These are phyloP conservation scores for Pycnomerus fuliginosus DNA, from an alignment of 2,888 invertebrate species.

Conservation along the genomic window DNA sequence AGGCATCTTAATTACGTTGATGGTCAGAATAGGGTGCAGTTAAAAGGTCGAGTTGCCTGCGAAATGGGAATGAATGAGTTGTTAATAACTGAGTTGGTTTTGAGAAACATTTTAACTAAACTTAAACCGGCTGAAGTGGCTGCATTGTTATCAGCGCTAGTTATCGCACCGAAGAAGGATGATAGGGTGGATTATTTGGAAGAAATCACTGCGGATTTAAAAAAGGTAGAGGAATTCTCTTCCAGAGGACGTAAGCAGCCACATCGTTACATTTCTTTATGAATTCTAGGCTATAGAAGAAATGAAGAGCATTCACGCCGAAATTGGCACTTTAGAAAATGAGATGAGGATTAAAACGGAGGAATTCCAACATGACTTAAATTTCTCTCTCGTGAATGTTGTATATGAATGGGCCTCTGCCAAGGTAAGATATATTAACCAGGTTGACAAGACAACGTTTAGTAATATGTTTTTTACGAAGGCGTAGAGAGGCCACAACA, in stretches of 20 bases:
- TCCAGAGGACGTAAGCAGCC: background rate
- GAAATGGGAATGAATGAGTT: constrained; percentile 87
- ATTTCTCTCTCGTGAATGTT: constrained; percentile 90
- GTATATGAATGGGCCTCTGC: constrained; percentile 96
- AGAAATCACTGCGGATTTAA: constrained; percentile 58
- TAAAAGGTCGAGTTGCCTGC: constrained; percentile 85
- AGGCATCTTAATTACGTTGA: constrained; percentile 73
- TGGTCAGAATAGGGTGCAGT: constrained; percentile 67
- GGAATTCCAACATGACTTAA: constrained; percentile 63
- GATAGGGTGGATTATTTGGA: constrained; percentile 23
- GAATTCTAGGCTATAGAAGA: constrained; percentile 65
- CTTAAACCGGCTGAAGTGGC: constrained; percentile 90
- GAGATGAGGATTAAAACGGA: constrained; percentile 59
- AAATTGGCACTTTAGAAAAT: constrained; percentile 67
- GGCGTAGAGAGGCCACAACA: no score
- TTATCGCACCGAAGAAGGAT: constrained; percentile 69
- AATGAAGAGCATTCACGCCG: constrained; percentile 68
- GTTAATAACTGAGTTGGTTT: constrained; percentile 90
- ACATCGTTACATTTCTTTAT: constrained; percentile 2
- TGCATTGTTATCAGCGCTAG: constrained; percentile 87
- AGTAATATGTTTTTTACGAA: no score
- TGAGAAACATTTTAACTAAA: constrained; percentile 84
- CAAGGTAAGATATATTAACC: constrained; percentile 57
- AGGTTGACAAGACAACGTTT: no score
- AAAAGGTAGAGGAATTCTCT: constrained; percentile 50